These are phyloP conservation scores for Catalaphyllia jardinei DNA, from an alignment of 64 coral and sea anemone species.

Conservation along the genomic window DNA sequence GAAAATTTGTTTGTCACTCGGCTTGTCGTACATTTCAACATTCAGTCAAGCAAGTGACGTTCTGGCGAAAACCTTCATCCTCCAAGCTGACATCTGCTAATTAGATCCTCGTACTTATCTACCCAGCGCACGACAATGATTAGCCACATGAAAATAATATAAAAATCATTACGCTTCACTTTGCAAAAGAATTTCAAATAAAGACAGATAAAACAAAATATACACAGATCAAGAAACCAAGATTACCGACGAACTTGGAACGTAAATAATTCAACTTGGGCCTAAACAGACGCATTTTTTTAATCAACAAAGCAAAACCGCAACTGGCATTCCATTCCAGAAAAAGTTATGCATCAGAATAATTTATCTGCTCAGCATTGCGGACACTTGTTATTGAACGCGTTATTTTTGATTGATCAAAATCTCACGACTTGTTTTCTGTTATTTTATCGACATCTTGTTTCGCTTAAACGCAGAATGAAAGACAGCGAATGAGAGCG, in stretches of 20 bases:
- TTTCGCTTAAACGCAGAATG: slow-evolving; percentile 6
- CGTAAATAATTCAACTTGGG: slow-evolving; percentile 46
- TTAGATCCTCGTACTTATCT: slow-evolving; percentile 88
- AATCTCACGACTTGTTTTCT: slow-evolving; percentile 25
- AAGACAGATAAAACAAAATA: slow-evolving; percentile 4
- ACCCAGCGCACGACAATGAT: slow-evolving; percentile 48
- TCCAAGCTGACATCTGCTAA: slow-evolving; percentile 88
- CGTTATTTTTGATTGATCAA: background rate
- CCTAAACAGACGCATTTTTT: slow-evolving; percentile 26
- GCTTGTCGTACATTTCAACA: slow-evolving; percentile 84
- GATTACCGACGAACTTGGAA: background rate
- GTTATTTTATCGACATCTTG: slow-evolving; percentile 25
- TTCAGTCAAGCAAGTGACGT: slow-evolving; percentile 89
- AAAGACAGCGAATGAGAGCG: slow-evolving; percentile 31
- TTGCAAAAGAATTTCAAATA: slow-evolving; percentile 13
- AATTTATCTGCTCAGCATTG: background rate
- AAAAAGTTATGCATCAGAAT: slow-evolving; percentile 23
- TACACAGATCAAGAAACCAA: slow-evolving; percentile 15
- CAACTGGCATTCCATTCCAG: slow-evolving; percentile 28
- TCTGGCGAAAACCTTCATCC: slow-evolving; percentile 79
- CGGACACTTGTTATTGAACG: background rate
- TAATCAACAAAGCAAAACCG: slow-evolving; percentile 33
- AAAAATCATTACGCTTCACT: slow-evolving; percentile 50
- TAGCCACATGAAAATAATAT: slow-evolving; percentile 68
- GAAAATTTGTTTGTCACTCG: slow-evolving; percentile 77